Evolutionary conservation across 2,888 invertebrate genomes (phyloP).

Genomic region (Lochmaea crataegi): DNA sequence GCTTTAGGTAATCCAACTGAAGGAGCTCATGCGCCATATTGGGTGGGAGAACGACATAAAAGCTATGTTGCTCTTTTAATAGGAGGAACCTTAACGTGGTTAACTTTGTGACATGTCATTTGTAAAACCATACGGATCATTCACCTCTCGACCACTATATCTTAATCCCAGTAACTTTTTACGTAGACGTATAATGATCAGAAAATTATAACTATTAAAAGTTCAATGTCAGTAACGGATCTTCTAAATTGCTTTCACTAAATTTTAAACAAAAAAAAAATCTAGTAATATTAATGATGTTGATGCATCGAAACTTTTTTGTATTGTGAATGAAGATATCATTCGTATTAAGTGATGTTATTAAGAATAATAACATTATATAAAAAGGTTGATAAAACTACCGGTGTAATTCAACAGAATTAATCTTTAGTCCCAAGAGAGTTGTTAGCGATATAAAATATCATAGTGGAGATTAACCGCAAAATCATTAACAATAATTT

Average conservation of each 20-base stretch:
- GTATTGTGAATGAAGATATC: neutral
- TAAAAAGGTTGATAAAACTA: neutral
- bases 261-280: neutral
- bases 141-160: neutral
- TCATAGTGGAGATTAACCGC: neutral
- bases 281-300: neutral
- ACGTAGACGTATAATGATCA: neutral
- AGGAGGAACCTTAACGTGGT: too few species aligned
- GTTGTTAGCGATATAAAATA: neutral
- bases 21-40: too few species aligned
- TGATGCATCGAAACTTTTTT: neutral
- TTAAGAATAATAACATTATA: neutral
- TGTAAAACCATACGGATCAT: neutral
- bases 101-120: neutral
- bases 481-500: neutral
- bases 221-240: constrained; percentile 2
- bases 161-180: too few species aligned
- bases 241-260: neutral
- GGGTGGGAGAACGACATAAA: too few species aligned
- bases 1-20: too few species aligned
- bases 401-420: neutral
- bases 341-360: neutral
- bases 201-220: neutral
- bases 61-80: too few species aligned
- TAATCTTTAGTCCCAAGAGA: neutral